A percentile compares a stretch with the other conserved stretches of the same genome.
These are phyloP conservation scores for Tipula vernalis DNA, from an alignment of 2,888 invertebrate genomes.

Conservation along the genomic window DNA sequence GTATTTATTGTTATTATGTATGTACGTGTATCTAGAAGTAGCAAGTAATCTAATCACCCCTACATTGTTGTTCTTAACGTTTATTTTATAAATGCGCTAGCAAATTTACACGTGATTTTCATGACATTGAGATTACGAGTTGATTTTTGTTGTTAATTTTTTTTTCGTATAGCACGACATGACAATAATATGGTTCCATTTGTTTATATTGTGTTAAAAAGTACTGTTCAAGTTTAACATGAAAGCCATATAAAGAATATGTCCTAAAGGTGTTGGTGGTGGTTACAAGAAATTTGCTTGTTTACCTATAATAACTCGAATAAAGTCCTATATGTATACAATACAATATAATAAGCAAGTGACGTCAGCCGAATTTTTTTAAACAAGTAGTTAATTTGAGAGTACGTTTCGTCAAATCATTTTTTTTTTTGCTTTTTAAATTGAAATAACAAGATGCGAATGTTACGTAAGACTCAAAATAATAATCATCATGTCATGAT, in stretches of 20 bases:
- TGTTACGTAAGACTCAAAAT: not conserved
- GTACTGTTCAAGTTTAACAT: not conserved
- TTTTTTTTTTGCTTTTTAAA: not conserved
- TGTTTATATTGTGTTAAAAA: not conserved
- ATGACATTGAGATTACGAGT: not conserved
- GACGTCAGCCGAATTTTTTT: not conserved
- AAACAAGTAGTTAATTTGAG: too few relatives aligned
- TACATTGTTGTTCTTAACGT: not conserved
- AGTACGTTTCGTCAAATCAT: too few relatives aligned
- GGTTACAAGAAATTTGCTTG: too few relatives aligned
- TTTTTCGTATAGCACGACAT: not conserved
- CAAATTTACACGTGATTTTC: not conserved
- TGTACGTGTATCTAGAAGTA: not conserved
- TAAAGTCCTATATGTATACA: not conserved
- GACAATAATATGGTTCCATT: not conserved
- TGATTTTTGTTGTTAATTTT: not conserved
- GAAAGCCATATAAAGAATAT: not conserved
- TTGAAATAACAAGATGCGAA: not conserved
- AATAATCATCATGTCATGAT: not conserved
- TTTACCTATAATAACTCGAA: not conserved
- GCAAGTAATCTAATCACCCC: not conserved
- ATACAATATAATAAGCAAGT: not conserved
- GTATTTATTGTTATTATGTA: not conserved
- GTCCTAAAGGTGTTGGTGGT: not conserved
- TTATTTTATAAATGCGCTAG: not conserved